A percentile compares a stretch with the other conserved stretches of the same genome.
phyloP scores from a whole-genome alignment of 2,113 vertebrate species.

The Ophthalmolycus amberensis region DNA sequence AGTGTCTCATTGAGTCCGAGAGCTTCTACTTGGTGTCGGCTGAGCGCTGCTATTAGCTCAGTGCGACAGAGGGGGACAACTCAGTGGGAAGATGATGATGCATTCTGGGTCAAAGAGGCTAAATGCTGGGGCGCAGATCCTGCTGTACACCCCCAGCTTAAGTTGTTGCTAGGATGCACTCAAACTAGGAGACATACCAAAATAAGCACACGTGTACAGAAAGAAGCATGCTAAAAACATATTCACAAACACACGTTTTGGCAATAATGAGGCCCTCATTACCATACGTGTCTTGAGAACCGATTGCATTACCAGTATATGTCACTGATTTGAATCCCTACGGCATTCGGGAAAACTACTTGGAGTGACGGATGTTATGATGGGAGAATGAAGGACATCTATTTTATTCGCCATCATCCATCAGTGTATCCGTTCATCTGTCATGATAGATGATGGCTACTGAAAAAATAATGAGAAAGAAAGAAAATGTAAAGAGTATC shows the following conservation, averaged over 20 bases:
- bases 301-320: slow-evolving; percentile 51
- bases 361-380: slow-evolving; percentile 19
- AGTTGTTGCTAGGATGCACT: slow-evolving; percentile 36
- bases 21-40: slow-evolving; percentile 48
- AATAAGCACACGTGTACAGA: not conserved
- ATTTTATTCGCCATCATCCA: slow-evolving; percentile 25
- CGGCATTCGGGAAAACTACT: slow-evolving; percentile 18
- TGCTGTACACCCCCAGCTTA: slow-evolving; percentile 26
- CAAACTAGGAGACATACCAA: slow-evolving; percentile 9
- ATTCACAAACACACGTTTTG: not conserved
- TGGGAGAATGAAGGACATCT: slow-evolving; percentile 28
- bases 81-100: slow-evolving; percentile 49
- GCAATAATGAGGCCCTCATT: slow-evolving; percentile 52
- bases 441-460: slow-evolving; percentile 10
- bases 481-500: not conserved
- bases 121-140: slow-evolving; percentile 48
- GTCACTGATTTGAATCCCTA: slow-evolving; percentile 41
- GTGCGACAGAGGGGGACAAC: slow-evolving; percentile 44
- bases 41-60: slow-evolving; percentile 49
- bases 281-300: slow-evolving; percentile 27
- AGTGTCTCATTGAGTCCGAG: slow-evolving; percentile 53
- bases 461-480: not conserved
- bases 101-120: slow-evolving; percentile 61
- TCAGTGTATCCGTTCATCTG: slow-evolving; percentile 2
- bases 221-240: slow-evolving; percentile 18